A percentile compares a stretch with the other conserved stretches of the same genome.
phyloP scores from a whole-genome alignment of 1,140 invertebrate species.

The Drosophila setifemur region DNA sequence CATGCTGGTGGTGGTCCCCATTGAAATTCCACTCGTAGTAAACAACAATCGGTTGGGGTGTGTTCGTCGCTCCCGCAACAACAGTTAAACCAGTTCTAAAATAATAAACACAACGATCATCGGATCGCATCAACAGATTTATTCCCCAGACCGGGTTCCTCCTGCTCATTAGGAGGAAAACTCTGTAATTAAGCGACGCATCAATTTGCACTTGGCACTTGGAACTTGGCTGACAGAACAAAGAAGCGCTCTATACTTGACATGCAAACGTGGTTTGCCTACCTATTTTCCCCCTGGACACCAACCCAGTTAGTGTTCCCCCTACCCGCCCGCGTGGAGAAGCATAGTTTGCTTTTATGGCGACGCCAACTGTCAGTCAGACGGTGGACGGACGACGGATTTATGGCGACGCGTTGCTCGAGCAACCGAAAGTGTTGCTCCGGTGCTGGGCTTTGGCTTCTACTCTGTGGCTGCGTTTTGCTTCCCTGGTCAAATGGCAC shows the following conservation, averaged over 20 bases:
- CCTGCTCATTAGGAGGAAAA: conserved; percentile 22
- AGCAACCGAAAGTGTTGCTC: conserved; percentile 64
- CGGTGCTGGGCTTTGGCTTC: conserved; percentile 2
- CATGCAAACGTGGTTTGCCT: conserved; percentile 27
- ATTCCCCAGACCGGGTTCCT: conserved; percentile 1
- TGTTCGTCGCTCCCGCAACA: background rate
- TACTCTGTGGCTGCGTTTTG: conserved; percentile 29
- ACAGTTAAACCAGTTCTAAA: conserved; percentile 32
- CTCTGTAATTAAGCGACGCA: conserved; percentile 16
- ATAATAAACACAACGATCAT: conserved; percentile 11
- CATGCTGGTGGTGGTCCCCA: conserved; percentile 1
- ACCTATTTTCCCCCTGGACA: background rate
- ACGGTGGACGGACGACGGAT: conserved; percentile 34
- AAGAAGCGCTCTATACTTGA: conserved; percentile 24
- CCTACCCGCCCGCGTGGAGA: no score
- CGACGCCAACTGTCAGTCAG: conserved; percentile 28
- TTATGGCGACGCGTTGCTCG: conserved; percentile 56
- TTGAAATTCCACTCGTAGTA: conserved; percentile 20
- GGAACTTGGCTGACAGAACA: conserved; percentile 38
- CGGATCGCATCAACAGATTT: background rate
- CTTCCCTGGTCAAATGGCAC: conserved; percentile 71
- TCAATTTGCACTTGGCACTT: conserved; percentile 16
- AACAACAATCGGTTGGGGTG: conserved; percentile 27
- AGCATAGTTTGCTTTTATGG: conserved; percentile 43
- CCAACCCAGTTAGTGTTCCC: no score